phyloP scores from a whole-genome alignment of 30 jellyfish, hydroid and myxozoan genomes.

The Hydractinia echinata region DNA sequence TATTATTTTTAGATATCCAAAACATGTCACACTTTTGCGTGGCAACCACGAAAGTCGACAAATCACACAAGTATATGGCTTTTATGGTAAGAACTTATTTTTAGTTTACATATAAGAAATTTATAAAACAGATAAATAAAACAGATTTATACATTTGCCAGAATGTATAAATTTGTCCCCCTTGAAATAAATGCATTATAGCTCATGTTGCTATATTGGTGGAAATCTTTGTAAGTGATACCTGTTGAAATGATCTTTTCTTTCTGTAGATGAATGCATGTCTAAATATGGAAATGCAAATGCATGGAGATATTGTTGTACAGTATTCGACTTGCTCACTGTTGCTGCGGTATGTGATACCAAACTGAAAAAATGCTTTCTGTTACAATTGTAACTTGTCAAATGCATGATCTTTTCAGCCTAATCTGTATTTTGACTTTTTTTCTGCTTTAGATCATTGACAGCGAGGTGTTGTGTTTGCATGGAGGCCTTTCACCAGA shows the following conservation, averaged over 20 bases:
- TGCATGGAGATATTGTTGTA: constrained; percentile 97
- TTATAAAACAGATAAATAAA: no score
- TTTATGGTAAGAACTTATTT: constrained; percentile 63
- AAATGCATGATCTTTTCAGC: background rate
- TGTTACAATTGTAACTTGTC: background rate
- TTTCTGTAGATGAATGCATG: constrained; percentile 86
- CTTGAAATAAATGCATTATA: no score
- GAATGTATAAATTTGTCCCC: no score
- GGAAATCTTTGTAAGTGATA: background rate
- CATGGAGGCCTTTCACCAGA: constrained; percentile 99
- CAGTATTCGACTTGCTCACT: constrained; percentile 84
- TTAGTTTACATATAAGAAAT: background rate
- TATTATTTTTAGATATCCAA: constrained; percentile 71
- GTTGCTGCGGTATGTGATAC: constrained; percentile 80
- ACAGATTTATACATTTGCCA: no score
- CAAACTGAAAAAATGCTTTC: background rate
- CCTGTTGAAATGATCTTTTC: background rate
- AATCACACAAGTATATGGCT: constrained; percentile 95
- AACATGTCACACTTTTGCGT: constrained; percentile 73
- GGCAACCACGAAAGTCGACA: constrained; percentile 98
- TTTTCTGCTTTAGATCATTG: constrained; percentile 57
- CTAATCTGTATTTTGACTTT: background rate
- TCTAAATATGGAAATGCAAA: constrained; percentile 94
- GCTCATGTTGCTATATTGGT: no score
- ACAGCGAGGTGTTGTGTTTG: constrained; percentile 87